Conservation (phyloP, 2,888 invertebrate genomes). For the Synergus japonicus region DNA sequence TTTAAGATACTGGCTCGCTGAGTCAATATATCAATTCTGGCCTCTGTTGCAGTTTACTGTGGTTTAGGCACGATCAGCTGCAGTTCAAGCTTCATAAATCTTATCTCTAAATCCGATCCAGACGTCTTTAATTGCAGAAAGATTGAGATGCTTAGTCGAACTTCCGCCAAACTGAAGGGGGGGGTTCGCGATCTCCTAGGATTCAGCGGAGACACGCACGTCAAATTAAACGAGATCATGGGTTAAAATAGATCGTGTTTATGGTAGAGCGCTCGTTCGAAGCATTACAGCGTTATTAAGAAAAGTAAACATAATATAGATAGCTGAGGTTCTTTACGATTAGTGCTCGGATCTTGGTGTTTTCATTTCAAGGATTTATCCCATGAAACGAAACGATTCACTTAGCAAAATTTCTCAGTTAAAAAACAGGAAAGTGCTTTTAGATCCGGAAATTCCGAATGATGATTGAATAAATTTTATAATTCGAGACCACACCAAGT, state of each 20-base stretch:
- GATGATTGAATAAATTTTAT: too few relatives aligned
- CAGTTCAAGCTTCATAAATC: constrained; percentile 35
- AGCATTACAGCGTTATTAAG: constrained; percentile 44
- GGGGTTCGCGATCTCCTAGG: constrained; percentile 60
- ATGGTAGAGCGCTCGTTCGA: constrained; percentile 43
- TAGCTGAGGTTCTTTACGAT: background rate
- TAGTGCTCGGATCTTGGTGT: background rate
- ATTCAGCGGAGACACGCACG: constrained; percentile 66
- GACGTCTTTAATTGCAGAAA: constrained; percentile 42
- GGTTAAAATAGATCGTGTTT: constrained; percentile 57
- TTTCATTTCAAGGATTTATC: background rate
- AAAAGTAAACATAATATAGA: constrained; percentile 9
- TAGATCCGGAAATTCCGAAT: too few relatives aligned
- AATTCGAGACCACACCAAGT: too few relatives aligned
- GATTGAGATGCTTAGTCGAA: constrained; percentile 9
- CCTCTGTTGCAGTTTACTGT: constrained; percentile 22
- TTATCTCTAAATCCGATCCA: constrained; percentile 42
- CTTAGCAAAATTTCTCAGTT: background rate
- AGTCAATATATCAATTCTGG: constrained; percentile 37
- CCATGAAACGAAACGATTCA: background rate
- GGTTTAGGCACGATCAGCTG: constrained; percentile 37
- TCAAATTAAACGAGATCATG: constrained; percentile 67
- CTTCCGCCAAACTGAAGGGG: background rate
- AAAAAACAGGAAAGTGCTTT: too few relatives aligned
- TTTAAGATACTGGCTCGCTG: constrained; percentile 8